Percentiles rank a stretch among this genome's conserved stretches.
These are phyloP conservation scores for Australoheros scitulus DNA, from an alignment of 2,113 vertebrate species.

Conservation along the genomic window DNA sequence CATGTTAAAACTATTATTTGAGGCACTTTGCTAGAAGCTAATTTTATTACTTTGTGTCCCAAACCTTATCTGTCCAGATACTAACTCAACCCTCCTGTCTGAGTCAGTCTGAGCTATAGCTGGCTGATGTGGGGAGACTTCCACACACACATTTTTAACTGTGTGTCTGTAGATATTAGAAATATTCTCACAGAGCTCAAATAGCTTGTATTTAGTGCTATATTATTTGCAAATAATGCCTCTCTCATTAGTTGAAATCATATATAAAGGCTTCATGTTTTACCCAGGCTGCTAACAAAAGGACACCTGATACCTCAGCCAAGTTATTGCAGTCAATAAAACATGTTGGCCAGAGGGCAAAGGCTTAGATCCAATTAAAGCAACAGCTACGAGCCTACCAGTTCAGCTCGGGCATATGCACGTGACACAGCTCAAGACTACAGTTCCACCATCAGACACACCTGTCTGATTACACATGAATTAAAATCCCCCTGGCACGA, in stretches of 20 bases:
- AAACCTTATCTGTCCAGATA: neutral
- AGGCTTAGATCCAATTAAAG: conserved; percentile 37
- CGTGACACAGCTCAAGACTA: conserved; percentile 7
- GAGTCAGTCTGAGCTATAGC: neutral
- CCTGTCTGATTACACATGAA: conserved; percentile 11
- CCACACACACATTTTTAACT: neutral
- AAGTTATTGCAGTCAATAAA: conserved; percentile 66
- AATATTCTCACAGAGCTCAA: neutral
- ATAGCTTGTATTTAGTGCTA: neutral
- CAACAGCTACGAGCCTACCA: neutral
- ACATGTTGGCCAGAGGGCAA: conserved; percentile 43
- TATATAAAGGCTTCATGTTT: conserved; percentile 3
- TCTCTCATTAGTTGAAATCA: neutral
- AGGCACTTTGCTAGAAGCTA: neutral
- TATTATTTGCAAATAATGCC: conserved; percentile 6
- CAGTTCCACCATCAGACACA: conserved; percentile 1
- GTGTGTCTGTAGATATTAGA: neutral
- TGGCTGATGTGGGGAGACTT: neutral
- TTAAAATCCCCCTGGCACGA: neutral
- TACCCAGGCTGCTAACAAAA: conserved; percentile 26
- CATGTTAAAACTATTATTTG: neutral
- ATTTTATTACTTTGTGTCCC: neutral
- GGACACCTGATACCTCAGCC: conserved; percentile 41
- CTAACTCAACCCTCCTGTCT: neutral
- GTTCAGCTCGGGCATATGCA: neutral